phyloP scores from a whole-genome alignment of 2,113 vertebrate species.

The Orthonyx spaldingii region DNA sequence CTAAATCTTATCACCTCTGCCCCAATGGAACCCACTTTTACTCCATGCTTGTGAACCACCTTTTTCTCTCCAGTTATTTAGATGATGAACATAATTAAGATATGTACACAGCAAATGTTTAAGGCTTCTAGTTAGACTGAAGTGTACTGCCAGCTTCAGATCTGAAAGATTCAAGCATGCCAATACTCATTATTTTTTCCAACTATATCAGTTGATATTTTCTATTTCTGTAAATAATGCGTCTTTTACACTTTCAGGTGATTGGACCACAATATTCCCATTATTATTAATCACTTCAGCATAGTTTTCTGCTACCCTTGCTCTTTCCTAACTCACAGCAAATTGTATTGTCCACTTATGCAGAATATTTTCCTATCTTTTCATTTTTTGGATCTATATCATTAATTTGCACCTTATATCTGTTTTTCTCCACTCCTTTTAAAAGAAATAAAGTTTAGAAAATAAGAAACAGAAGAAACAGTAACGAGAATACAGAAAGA shows the following conservation, averaged over 20 bases:
- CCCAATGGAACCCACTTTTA: neutral
- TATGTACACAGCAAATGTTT: neutral
- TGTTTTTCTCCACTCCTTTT: neutral
- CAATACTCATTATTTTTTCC: neutral
- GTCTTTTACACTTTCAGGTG: neutral
- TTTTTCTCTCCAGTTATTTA: conserved; percentile 38
- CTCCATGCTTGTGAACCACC: neutral
- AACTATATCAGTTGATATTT: neutral
- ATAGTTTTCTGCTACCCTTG: neutral
- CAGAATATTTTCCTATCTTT: neutral
- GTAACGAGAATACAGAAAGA: neutral
- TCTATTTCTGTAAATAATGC: neutral
- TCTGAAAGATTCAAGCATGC: neutral
- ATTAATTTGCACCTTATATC: neutral
- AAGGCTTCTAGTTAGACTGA: neutral
- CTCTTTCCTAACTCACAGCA: neutral
- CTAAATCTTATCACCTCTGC: conserved; percentile 52
- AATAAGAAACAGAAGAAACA: neutral
- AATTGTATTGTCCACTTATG: neutral
- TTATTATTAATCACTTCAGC: neutral
- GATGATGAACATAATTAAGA: conserved; percentile 47
- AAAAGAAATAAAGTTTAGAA: neutral
- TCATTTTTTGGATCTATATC: neutral
- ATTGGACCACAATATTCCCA: neutral
- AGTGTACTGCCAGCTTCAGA: neutral